Evolutionary conservation across 1,140 invertebrate genomes (phyloP).

Genomic region (Ruditapes philippinarum): DNA sequence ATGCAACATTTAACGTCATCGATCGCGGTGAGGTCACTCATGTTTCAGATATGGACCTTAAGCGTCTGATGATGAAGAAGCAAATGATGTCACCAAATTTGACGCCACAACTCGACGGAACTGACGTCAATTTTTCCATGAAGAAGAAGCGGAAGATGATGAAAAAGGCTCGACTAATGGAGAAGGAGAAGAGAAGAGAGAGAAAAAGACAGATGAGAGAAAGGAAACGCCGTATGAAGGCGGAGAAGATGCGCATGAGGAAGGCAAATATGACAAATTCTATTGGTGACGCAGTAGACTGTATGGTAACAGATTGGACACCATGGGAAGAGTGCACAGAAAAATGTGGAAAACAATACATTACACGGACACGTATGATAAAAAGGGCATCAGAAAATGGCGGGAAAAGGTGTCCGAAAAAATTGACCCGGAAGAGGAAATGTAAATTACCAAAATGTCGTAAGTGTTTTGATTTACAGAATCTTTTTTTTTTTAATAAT

Average conservation of each 20-base stretch:
- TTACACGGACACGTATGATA: conserved; percentile 76
- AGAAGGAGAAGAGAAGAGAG: conserved; percentile 48
- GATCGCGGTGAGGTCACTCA: conserved; percentile 47
- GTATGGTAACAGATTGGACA: conserved; percentile 85
- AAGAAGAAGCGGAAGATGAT: conserved; percentile 70
- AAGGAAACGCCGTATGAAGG: conserved; percentile 58
- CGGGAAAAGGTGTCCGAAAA: conserved; percentile 80
- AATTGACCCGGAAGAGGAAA: conserved; percentile 77
- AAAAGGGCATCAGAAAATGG: conserved; percentile 79
- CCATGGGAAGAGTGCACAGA: conserved; percentile 85
- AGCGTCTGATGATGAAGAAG: conserved; percentile 69
- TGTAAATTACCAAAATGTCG: conserved; percentile 78
- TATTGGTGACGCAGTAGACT: conserved; percentile 72
- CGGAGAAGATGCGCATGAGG: conserved; percentile 32
- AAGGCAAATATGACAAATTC: conserved; percentile 45
- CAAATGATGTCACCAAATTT: conserved; percentile 54
- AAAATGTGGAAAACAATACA: conserved; percentile 83
- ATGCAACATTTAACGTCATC: conserved; percentile 47
- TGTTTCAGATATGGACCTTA: conserved; percentile 36
- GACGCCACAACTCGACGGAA: neutral
- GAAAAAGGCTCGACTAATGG: conserved; percentile 46
- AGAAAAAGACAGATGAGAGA: conserved; percentile 61
- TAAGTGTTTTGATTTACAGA: conserved; percentile 73
- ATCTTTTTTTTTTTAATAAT: no score
- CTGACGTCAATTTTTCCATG: conserved; percentile 56